phyloP scores from a whole-genome alignment of 2,888 invertebrate species.

The Corythucha ciliata region DNA sequence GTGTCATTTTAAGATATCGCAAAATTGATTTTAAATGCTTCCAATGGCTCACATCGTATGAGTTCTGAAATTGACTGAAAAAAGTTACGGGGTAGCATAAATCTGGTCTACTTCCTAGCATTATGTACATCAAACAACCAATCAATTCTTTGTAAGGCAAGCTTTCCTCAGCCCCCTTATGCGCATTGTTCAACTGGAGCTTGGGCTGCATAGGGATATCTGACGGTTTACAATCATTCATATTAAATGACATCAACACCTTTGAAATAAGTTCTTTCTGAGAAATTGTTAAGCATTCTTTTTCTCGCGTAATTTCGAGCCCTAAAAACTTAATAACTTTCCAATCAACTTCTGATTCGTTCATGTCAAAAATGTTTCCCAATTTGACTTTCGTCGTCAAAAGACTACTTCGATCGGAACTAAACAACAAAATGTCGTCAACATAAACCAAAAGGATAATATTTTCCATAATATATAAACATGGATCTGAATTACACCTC shows the following conservation, averaged over 20 bases:
- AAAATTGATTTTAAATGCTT: conserved; percentile 16
- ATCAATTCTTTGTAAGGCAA: not conserved
- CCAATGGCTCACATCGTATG: not conserved
- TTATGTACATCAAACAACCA: conserved; percentile 16
- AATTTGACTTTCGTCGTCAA: not conserved
- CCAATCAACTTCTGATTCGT: not conserved
- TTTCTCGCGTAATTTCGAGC: not conserved
- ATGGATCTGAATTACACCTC: conserved; percentile 12
- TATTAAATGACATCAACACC: not conserved
- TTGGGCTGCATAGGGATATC: conserved; percentile 13
- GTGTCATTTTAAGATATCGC: conserved; percentile 11
- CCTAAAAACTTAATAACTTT: conserved; percentile 1
- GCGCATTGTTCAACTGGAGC: conserved; percentile 1
- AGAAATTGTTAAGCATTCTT: not conserved
- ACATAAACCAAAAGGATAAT: conserved; percentile 14
- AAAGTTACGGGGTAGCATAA: conserved; percentile 16
- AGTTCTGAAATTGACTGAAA: conserved; percentile 16
- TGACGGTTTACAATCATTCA: not conserved
- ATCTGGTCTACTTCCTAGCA: conserved; percentile 16
- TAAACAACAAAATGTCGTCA: no score
- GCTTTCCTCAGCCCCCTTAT: not conserved
- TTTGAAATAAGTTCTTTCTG: conserved; percentile 2
- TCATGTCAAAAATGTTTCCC: conserved; percentile 1
- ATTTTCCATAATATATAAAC: conserved; percentile 12
- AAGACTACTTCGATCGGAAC: no score